These are phyloP conservation scores for Abrostola tripartita DNA, from an alignment of 2,888 invertebrate genomes.

Conservation along the genomic window DNA sequence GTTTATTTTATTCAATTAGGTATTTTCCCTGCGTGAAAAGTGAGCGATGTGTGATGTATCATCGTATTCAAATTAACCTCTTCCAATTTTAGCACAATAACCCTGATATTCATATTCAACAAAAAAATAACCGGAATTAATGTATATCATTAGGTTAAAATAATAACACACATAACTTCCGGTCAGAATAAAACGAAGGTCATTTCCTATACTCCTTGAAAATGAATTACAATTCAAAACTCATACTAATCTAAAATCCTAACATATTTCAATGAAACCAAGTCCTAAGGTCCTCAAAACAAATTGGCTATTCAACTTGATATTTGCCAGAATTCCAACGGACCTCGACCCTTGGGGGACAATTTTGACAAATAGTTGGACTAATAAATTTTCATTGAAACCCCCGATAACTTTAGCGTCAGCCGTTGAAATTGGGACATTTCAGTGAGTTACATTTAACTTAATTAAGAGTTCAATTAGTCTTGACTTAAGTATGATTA, in stretches of 20 bases:
- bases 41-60: neutral
- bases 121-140: slow-evolving; percentile 18
- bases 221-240: slow-evolving; percentile 46
- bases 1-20: too few relatives aligned
- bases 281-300: slow-evolving; percentile 67
- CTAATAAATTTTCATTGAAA: slow-evolving; percentile 87
- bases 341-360: slow-evolving; percentile 75
- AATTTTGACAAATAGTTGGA: slow-evolving; percentile 87
- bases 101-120: slow-evolving; percentile 30
- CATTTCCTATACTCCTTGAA: slow-evolving; percentile 43
- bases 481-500: slow-evolving; percentile 81
- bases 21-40: neutral
- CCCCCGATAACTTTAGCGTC: slow-evolving; percentile 81
- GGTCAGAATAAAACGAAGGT: slow-evolving; percentile 26
- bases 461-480: slow-evolving; percentile 86
- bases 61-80: slow-evolving; percentile 3
- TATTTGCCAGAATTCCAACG: slow-evolving; percentile 79
- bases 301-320: slow-evolving; percentile 80
- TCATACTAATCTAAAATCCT: slow-evolving; percentile 59
- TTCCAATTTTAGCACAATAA: slow-evolving; percentile 18
- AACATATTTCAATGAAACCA: slow-evolving; percentile 62
- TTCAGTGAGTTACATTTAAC: slow-evolving; percentile 80
- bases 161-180: slow-evolving; percentile 34
- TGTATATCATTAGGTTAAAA: slow-evolving; percentile 32
- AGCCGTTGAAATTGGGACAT: slow-evolving; percentile 80